These are phyloP conservation scores for Macrosteles quadrilineatus DNA, from an alignment of 1,140 invertebrate genomes.

Conservation along the genomic window DNA sequence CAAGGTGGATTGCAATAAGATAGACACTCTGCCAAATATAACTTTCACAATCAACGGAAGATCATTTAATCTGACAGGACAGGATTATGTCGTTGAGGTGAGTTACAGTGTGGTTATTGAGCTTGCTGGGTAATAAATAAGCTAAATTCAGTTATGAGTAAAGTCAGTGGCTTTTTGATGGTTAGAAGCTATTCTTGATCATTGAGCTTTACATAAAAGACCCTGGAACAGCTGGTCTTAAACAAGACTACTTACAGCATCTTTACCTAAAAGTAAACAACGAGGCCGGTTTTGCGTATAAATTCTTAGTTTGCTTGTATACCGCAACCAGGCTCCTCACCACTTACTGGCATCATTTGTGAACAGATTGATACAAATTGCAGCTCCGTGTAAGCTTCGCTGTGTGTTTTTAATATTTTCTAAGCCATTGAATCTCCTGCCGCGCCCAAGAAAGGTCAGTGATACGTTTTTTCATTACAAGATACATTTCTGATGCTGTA, in stretches of 20 bases:
- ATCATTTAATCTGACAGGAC: not conserved
- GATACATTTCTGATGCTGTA: too few relatives aligned
- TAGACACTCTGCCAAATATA: not conserved
- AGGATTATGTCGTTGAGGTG: not conserved
- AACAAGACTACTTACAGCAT: not conserved
- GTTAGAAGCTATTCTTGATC: too few relatives aligned
- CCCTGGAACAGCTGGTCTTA: not conserved
- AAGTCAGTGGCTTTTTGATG: not conserved
- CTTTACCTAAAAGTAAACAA: not conserved
- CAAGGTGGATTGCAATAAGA: not conserved
- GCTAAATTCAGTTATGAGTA: not conserved
- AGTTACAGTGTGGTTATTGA: not conserved
- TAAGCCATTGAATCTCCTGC: too few relatives aligned
- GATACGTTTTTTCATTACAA: not conserved
- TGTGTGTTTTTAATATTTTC: too few relatives aligned
- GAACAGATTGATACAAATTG: too few relatives aligned
- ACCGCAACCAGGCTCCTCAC: too few relatives aligned
- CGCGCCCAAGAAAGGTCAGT: too few relatives aligned
- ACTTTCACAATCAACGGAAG: slow-evolving; percentile 34
- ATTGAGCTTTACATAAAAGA: too few relatives aligned
- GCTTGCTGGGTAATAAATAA: not conserved
- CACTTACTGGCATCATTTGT: too few relatives aligned
- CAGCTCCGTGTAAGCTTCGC: too few relatives aligned
- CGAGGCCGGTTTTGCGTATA: too few relatives aligned
- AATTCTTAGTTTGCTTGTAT: too few relatives aligned